A percentile compares a stretch with the other conserved stretches of the same genome.
Conservation (phyloP, 37 sponge, comb jelly and placozoan genomes). For the Dysidea cf. avara region DNA sequence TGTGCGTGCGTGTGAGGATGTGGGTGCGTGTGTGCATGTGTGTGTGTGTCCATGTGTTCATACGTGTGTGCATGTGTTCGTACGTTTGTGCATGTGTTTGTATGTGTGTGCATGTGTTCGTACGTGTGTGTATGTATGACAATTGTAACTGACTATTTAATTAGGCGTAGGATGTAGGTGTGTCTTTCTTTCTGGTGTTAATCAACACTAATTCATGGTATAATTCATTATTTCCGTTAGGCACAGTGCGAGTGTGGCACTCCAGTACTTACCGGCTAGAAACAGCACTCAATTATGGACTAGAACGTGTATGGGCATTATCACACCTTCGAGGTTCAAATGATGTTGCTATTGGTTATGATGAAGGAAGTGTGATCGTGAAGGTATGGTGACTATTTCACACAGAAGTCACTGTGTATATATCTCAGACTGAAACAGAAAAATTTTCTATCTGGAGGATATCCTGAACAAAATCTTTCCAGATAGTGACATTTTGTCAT, state of each 20-base stretch:
- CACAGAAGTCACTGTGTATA: background rate
- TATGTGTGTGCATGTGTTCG: too few species aligned
- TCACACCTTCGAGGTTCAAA: slow-evolving; percentile 78
- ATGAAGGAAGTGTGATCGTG: slow-evolving; percentile 92
- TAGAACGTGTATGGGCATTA: slow-evolving; percentile 96
- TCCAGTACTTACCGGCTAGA: slow-evolving; percentile 96
- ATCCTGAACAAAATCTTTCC: too few species aligned
- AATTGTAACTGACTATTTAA: too few species aligned
- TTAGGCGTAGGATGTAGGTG: background rate
- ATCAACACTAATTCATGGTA: background rate
- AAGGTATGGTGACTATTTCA: slow-evolving; percentile 70
- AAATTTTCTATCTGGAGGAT: too few species aligned
- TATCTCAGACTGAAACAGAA: background rate
- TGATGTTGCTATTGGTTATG: slow-evolving; percentile 90
- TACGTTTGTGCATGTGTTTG: too few species aligned
- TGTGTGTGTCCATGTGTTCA: too few species aligned
- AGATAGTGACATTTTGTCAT: too few species aligned
- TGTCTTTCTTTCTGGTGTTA: slow-evolving; percentile 2
- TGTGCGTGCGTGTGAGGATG: background rate
- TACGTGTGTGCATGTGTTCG: too few species aligned
- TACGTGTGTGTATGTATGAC: too few species aligned
- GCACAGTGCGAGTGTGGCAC: slow-evolving; percentile 91
- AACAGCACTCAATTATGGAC: slow-evolving; percentile 95
- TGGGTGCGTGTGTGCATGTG: too few species aligned
- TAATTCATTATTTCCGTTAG: too few species aligned